Conservation (phyloP, 2,888 invertebrate genomes). For the Parnassius apollo region DNA sequence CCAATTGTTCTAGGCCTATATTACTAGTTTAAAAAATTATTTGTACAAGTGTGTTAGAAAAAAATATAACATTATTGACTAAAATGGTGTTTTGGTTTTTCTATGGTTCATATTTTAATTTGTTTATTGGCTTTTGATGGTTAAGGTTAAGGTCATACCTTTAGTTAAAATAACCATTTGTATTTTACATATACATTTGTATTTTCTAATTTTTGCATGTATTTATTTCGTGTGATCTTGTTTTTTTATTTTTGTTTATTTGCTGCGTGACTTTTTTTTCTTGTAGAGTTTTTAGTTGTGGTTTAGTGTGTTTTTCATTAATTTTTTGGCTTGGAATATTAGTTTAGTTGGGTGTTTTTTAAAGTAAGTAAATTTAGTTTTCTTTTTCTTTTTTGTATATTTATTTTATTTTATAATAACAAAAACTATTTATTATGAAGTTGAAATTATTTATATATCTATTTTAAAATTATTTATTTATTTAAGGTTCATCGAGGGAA, state of each 20-base stretch:
- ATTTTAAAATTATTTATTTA: constrained; percentile 26
- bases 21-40: no score
- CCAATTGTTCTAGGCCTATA: no score
- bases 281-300: constrained; percentile 19
- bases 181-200: no score
- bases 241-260: background rate
- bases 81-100: no score
- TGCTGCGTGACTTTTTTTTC: constrained; percentile 5
- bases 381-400: constrained; percentile 21
- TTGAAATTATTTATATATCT: constrained; percentile 1
- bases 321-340: constrained; percentile 57
- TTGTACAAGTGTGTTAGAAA: no score
- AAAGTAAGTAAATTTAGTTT: constrained; percentile 34
- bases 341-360: constrained; percentile 19
- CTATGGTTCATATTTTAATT: no score
- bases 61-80: no score
- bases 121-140: no score
- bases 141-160: no score
- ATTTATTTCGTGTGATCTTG: constrained; percentile 10
- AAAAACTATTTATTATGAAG: no score
- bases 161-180: no score
- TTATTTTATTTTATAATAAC: constrained; percentile 6
- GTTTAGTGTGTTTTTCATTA: constrained; percentile 28
- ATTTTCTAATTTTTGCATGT: constrained; percentile 3
- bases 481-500: constrained; percentile 82